Base-by-base conservation (phyloP, 1,140 invertebrate species). In the Cyclina sinensis region DNA sequence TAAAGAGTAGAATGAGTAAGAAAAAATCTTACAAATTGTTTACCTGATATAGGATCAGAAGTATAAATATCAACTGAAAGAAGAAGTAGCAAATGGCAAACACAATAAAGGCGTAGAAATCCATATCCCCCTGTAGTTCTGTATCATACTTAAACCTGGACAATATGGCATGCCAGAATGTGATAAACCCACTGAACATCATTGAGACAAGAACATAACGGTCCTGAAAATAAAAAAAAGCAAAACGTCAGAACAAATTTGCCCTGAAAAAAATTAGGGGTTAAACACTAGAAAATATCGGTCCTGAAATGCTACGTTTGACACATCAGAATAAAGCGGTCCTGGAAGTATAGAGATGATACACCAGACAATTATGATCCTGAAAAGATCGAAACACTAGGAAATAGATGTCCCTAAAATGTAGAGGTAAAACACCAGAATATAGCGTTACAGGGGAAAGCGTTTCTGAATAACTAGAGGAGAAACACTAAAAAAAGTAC, bases 161-260 rank as follows among this genome's bases (percentile, higher is more conserved):
- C 4, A 92, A 78, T 11, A 94, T 76, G 9, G 93, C 94, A 54
- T 95, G 94, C 94, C 94, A 95, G 32, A 92, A 85, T 39, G 92
- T 92, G 2, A 94, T 91, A n/a, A 94, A 83, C 70, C 91, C 93
- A 39, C 93, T 80, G 39, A 95, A 94, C 16, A 92, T 89, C 89
- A 94, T 91, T 7, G 91, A 92, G 46, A 92, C 79, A 27, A 95
- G 80, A 21, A 94, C 92, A 78, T 94, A 94, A 39, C 92, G 91
- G 86, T 95, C 94, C 94, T 95, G 86, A 18, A 70, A 70, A 30
- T 37, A 62, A 27, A n/a, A n/a, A n/a, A n/a, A n/a, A n/a, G n/a
- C n/a, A n/a, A n/a, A n/a, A n/a, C n/a, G n/a, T n/a, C n/a, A n/a
- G n/a, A n/a, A n/a, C n/a, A n/a, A n/a, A n/a, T n/a, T n/a, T n/a